Evolutionary conservation across 2,888 invertebrate genomes (phyloP).

Genomic region (Panopea generosa): DNA sequence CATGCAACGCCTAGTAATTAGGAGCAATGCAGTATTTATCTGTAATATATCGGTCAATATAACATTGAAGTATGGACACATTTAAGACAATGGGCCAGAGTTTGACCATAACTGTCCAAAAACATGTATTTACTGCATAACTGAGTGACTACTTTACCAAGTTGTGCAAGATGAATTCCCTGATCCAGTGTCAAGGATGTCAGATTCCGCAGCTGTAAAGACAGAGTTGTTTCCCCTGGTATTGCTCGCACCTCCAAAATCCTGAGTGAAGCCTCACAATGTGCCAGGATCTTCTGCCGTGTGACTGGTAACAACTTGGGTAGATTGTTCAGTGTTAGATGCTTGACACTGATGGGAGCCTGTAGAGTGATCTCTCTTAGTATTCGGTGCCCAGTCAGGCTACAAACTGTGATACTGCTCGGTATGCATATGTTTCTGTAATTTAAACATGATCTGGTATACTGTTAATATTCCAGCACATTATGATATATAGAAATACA

Average conservation of each 20-base stretch:
- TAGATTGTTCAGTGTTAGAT: conserved; percentile 63
- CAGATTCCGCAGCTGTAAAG: conserved; percentile 40
- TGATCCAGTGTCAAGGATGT: conserved; percentile 59
- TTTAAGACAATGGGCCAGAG: too few relatives aligned
- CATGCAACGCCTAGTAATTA: too few relatives aligned
- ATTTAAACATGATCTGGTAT: too few relatives aligned
- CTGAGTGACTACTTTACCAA: conserved; percentile 61
- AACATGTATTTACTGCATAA: too few relatives aligned
- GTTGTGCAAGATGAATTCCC: conserved; percentile 57
- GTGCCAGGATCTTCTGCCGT: conserved; percentile 39
- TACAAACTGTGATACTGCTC: conserved; percentile 24
- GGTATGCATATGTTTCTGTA: conserved; percentile 32
- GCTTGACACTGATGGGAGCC: conserved; percentile 41
- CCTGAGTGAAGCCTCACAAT: conserved; percentile 48
- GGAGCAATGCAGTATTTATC: too few relatives aligned
- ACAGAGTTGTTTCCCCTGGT: conserved; percentile 56
- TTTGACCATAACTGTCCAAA: too few relatives aligned
- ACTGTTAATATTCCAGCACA: too few relatives aligned
- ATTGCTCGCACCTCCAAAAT: conserved; percentile 64
- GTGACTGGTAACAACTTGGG: conserved; percentile 60
- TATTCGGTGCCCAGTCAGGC: conserved; percentile 57
- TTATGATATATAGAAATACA: too few relatives aligned
- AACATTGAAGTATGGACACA: too few relatives aligned
- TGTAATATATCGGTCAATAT: too few relatives aligned
- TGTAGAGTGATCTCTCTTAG: conserved; percentile 43